phyloP scores from a whole-genome alignment of 2,113 vertebrate species.

The rat (Rattus norvegicus) region DNA sequence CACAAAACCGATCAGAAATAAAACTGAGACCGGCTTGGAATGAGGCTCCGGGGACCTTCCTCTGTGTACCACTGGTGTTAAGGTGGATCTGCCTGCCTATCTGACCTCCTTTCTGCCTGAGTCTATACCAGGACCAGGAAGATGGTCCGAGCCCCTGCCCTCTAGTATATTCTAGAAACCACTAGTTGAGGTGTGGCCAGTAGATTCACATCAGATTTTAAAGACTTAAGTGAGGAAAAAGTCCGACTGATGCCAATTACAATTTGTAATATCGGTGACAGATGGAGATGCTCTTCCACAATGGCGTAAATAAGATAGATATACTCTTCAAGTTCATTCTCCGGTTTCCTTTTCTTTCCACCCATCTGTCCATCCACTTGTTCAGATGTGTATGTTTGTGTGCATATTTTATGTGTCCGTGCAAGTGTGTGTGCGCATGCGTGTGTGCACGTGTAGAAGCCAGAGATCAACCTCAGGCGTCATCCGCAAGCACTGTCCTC shows the following conservation, averaged over 20 bases:
- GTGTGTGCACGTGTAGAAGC: neutral
- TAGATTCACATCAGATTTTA: neutral
- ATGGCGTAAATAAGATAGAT: slow-evolving; percentile 36
- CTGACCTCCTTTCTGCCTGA: neutral
- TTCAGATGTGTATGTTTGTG: neutral
- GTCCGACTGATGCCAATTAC: neutral
- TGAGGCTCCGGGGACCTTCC: slow-evolving; percentile 29
- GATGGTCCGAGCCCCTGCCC: neutral
- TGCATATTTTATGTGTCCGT: neutral
- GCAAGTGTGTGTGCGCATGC: neutral
- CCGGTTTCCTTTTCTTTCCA: neutral
- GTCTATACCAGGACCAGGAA: neutral
- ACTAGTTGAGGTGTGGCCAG: neutral
- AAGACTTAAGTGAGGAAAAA: neutral
- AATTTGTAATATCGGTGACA: neutral
- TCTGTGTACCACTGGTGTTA: neutral
- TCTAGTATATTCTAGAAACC: neutral
- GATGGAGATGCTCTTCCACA: neutral
- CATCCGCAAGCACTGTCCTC: neutral
- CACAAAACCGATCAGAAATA: slow-evolving; percentile 66
- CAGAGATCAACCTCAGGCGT: neutral
- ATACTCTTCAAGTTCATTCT: neutral
- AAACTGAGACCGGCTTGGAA: slow-evolving; percentile 14
- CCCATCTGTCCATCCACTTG: neutral
- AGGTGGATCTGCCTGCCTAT: neutral